Percentiles rank a stretch among this genome's conserved stretches.
Conservation (phyloP, 2,113 vertebrate species). For the Romanogobio albipinnatus region DNA sequence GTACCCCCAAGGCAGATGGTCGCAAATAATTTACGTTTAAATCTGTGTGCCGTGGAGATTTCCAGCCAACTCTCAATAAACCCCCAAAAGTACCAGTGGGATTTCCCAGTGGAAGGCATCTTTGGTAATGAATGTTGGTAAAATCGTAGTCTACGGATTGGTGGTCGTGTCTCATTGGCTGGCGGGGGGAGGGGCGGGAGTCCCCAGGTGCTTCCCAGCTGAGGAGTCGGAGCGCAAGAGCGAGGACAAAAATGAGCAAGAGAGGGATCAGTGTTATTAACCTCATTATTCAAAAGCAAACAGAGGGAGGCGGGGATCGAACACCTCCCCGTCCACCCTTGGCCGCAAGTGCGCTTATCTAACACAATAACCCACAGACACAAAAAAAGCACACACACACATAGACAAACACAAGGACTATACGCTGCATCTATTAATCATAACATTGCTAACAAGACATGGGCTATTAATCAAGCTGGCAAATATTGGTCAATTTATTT, state of each 20-base stretch:
- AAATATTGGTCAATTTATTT: conserved; percentile 28
- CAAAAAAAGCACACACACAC: conserved; percentile 17
- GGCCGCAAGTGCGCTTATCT: neutral
- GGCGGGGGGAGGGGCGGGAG: neutral
- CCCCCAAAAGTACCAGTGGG: conserved; percentile 6
- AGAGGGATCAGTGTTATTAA: conserved; percentile 44
- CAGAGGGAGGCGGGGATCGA: conserved; percentile 18
- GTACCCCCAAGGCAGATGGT: conserved; percentile 28
- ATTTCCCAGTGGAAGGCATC: conserved; percentile 40
- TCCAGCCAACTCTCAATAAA: conserved; percentile 11
- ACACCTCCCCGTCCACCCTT: conserved; percentile 39
- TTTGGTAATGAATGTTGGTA: conserved; percentile 33
- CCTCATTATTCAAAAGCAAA: conserved; percentile 50
- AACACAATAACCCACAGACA: conserved; percentile 35
- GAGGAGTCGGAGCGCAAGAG: conserved; percentile 20
- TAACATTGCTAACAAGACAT: conserved; percentile 28
- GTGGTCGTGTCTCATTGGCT: neutral
- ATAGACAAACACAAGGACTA: conserved; percentile 29
- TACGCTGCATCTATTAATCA: conserved; percentile 24
- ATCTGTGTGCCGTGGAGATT: conserved; percentile 22
- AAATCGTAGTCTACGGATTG: neutral
- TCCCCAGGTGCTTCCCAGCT: conserved; percentile 54
- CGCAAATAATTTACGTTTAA: conserved; percentile 38
- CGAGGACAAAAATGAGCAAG: neutral
- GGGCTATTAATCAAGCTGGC: conserved; percentile 48